Evolutionary conservation across 2,113 vertebrate genomes (phyloP).

Genomic region (Pogonocichla stellata): DNA sequence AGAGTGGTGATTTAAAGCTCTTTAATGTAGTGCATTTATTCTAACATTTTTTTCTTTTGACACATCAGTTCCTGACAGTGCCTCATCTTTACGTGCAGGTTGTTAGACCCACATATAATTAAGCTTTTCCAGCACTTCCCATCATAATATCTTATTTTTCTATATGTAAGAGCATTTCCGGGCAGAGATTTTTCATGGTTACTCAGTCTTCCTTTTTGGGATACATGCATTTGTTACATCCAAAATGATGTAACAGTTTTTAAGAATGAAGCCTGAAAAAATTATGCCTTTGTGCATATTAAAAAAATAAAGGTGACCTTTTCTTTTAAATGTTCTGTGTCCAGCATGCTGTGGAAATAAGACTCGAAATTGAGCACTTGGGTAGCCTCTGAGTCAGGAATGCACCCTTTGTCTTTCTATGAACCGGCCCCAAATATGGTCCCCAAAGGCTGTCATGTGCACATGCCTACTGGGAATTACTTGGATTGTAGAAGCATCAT

Average conservation of each 20-base stretch:
- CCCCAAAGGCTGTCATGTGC: neutral
- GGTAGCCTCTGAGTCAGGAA: neutral
- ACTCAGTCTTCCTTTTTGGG: neutral
- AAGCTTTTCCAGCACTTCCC: neutral
- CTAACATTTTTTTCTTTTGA: neutral
- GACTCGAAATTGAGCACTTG: neutral
- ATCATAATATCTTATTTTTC: neutral
- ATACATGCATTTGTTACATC: neutral
- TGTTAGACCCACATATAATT: neutral
- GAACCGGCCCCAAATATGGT: neutral
- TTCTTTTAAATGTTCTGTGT: neutral
- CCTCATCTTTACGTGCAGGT: neutral
- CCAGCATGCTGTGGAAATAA: neutral
- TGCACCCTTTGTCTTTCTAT: neutral
- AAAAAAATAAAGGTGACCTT: neutral
- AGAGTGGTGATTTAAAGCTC: neutral
- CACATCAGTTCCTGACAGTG: neutral
- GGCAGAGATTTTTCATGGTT: neutral
- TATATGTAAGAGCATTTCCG: neutral
- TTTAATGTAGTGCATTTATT: slow-evolving; percentile 21
- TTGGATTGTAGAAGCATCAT: neutral
- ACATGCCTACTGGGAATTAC: neutral
- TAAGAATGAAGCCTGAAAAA: neutral
- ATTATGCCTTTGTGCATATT: neutral
- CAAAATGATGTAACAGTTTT: neutral